Conservation (phyloP, 2,888 invertebrate genomes). For the Drosophila hamatofila region DNA sequence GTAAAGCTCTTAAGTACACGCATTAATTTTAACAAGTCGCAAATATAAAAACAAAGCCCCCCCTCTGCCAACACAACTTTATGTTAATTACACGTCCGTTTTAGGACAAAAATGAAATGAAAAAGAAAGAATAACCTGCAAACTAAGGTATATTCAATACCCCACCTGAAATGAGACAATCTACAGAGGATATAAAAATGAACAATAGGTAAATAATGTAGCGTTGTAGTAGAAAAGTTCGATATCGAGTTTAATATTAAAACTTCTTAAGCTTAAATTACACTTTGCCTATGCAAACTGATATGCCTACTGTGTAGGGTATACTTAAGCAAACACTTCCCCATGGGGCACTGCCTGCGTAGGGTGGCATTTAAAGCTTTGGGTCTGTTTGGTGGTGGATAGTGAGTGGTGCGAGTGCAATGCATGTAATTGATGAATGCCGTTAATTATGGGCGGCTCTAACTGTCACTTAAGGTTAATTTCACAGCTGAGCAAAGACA, state of each 20-base stretch:
- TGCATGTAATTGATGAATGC: constrained; percentile 61
- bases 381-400: constrained; percentile 16
- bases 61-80: constrained; percentile 13
- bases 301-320: not conserved
- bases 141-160: not conserved
- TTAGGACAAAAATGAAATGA: not conserved
- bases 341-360: not conserved
- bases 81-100: constrained; percentile 52
- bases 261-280: not conserved
- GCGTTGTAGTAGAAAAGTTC: not conserved
- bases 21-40: constrained; percentile 62
- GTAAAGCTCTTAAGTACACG: constrained; percentile 62
- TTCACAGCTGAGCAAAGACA: constrained; percentile 35
- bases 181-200: not conserved
- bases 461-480: constrained; percentile 53
- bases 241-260: no score
- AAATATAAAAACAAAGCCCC: constrained; percentile 33
- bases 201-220: not conserved
- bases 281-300: not conserved
- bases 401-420: constrained; percentile 11
- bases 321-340: constrained; percentile 16
- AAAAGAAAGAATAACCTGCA: not conserved
- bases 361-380: constrained; percentile 41
- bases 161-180: not conserved
- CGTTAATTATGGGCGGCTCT: constrained; percentile 65